Evolutionary conservation across 2,113 vertebrate genomes (phyloP).

Genomic region (Atrichornis clamosus): DNA sequence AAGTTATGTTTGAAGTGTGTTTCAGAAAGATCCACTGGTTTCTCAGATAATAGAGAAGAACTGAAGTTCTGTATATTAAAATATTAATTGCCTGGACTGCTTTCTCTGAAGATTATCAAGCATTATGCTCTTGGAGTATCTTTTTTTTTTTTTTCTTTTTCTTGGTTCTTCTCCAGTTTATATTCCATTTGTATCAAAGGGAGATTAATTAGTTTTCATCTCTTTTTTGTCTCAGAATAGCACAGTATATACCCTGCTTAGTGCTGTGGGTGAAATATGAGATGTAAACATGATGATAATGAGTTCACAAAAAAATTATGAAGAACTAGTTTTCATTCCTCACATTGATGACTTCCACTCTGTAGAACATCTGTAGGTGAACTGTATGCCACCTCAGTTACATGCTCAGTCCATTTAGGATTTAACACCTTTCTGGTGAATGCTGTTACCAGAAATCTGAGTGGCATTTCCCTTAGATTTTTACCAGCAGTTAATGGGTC

Average conservation of each 20-base stretch:
- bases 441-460: background rate
- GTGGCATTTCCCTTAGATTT: background rate
- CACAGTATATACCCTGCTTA: background rate
- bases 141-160: background rate
- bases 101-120: background rate
- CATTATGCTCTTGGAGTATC: background rate
- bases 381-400: background rate
- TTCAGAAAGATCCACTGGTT: background rate
- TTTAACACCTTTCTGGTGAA: background rate
- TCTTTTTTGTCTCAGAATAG: background rate
- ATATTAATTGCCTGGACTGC: background rate
- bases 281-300: background rate
- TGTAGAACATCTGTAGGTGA: background rate
- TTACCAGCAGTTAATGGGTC: background rate
- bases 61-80: background rate
- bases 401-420: background rate
- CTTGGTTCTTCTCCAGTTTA: background rate
- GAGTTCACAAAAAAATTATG: background rate
- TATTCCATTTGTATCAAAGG: background rate
- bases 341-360: background rate
- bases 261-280: background rate
- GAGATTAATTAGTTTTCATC: background rate
- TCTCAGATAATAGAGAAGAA: background rate
- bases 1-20: background rate
- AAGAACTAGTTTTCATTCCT: background rate